A percentile compares a stretch with the other conserved stretches of the same genome.
Evolutionary conservation across 2,888 invertebrate species (phyloP).

Genomic region (Cosmia trapezina): DNA sequence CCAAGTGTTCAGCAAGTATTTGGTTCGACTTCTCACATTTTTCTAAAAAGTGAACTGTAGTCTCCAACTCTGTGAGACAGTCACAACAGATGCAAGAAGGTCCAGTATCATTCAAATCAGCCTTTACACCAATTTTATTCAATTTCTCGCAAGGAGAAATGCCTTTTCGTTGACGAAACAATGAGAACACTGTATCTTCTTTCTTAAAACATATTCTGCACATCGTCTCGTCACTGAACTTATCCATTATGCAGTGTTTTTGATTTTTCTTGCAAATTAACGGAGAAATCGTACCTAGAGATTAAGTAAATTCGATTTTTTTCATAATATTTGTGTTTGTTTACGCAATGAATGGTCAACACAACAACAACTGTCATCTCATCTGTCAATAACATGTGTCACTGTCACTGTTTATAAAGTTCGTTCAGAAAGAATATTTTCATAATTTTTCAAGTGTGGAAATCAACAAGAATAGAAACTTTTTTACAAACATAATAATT

Average conservation of each 20-base stretch:
- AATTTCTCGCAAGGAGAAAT: constrained; percentile 73
- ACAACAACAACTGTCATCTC: constrained; percentile 14
- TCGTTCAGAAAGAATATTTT: constrained; percentile 19
- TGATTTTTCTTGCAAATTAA: neutral
- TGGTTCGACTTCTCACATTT: constrained; percentile 76
- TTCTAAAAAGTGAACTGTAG: constrained; percentile 73
- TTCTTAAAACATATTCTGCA: constrained; percentile 78
- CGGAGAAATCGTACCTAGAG: neutral
- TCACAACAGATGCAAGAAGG: constrained; percentile 76
- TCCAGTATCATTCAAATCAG: constrained; percentile 71
- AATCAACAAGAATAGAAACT: neutral
- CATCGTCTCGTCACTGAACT: constrained; percentile 62
- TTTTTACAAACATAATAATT: neutral
- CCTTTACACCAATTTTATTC: constrained; percentile 70
- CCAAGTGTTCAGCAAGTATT: constrained; percentile 57
- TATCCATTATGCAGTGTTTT: constrained; percentile 60
- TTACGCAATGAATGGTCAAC: neutral
- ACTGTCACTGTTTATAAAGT: neutral
- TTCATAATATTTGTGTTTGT: neutral
- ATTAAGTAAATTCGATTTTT: neutral
- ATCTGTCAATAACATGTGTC: neutral
- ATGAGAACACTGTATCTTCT: constrained; percentile 71
- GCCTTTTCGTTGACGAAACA: constrained; percentile 71
- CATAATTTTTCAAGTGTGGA: neutral
- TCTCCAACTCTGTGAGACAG: constrained; percentile 76